Evolutionary conservation across 2,888 invertebrate species (phyloP).

Genomic region (Furcula furcula): DNA sequence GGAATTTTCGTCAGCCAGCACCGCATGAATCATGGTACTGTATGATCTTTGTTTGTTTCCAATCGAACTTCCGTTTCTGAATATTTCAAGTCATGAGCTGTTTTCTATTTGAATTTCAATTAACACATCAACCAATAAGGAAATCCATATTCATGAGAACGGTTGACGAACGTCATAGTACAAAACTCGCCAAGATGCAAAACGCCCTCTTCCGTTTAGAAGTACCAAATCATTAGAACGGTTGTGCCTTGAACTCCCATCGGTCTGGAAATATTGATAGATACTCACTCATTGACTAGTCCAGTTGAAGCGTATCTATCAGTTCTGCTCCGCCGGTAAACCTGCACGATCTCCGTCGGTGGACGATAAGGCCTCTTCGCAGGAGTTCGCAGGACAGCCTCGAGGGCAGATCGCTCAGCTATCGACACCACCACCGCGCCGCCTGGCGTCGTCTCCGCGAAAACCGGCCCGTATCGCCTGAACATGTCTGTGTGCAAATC

Average conservation of each 20-base stretch:
- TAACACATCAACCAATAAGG: neutral
- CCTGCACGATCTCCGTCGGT: slow-evolving; percentile 89
- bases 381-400: slow-evolving; percentile 87
- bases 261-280: too few species aligned
- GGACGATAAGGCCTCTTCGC: slow-evolving; percentile 90
- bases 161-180: neutral
- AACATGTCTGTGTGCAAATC: slow-evolving; percentile 84
- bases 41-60: neutral
- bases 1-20: too few species aligned
- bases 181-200: neutral
- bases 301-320: slow-evolving; percentile 92
- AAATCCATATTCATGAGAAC: slow-evolving; percentile 1
- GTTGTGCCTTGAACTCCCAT: too few species aligned
- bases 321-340: slow-evolving; percentile 87
- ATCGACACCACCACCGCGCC: slow-evolving; percentile 88
- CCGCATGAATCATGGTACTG: too few species aligned
- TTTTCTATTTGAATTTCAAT: slow-evolving; percentile 3
- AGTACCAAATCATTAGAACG: too few species aligned
- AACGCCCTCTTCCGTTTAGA: too few species aligned
- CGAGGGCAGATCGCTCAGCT: slow-evolving; percentile 86
- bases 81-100: neutral
- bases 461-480: slow-evolving; percentile 87
- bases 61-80: slow-evolving; percentile 1
- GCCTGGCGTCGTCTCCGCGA: slow-evolving; percentile 89
- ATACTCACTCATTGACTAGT: slow-evolving; percentile 92